Evolutionary conservation across 2,888 invertebrate genomes (phyloP), one percentile per base, ranked within the genome.

Genomic region (Leptinotarsa haldemani): DNA sequence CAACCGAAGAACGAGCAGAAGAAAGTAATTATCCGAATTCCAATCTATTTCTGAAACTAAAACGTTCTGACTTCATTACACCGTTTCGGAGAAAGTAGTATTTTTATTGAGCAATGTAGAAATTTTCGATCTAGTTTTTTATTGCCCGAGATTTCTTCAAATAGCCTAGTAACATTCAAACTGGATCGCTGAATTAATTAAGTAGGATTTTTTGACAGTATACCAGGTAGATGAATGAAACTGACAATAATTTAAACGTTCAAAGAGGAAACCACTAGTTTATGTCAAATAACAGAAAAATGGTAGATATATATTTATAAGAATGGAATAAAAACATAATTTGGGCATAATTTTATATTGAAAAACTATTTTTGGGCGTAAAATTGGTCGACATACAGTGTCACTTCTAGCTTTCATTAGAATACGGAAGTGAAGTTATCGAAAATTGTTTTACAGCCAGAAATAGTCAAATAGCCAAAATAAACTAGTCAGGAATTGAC

Each of bases 111-210:
- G 30, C 25, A 25, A 58, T 58, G 25, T 68, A 68, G 56, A 68
- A 56, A 68, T 56, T 53, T 68, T 68, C 20, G 68, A 68, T 68
- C 68, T 68, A 52, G 56, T 68, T 68, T 68, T 68, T 20, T 20
- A 46, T 20, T 22, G 22, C 56, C 40, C 3, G 20, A 40, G 68
- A 46, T 53, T 68, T 68, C 20, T 56, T 20, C 40, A 68, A 68
- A 68, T 56, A 22, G 56, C 20, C 56, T 68, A 22, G 25, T 66
- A 66, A 50, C 61, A 61, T 15, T 40, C 40, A 61, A 61, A 61
- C 40, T 61, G 61, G 61, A 61, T 61, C 61, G n/a, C 16, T 61
- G 25, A 61, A 61, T 61, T 61, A 30, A 61, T 30, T 61, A 15
- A 40, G 15, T 4, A 53, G 16, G 40, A 30, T 30, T 61, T 61